These are phyloP conservation scores for Cygnus atratus DNA, from an alignment of 2,113 vertebrate species.

Conservation along the genomic window DNA sequence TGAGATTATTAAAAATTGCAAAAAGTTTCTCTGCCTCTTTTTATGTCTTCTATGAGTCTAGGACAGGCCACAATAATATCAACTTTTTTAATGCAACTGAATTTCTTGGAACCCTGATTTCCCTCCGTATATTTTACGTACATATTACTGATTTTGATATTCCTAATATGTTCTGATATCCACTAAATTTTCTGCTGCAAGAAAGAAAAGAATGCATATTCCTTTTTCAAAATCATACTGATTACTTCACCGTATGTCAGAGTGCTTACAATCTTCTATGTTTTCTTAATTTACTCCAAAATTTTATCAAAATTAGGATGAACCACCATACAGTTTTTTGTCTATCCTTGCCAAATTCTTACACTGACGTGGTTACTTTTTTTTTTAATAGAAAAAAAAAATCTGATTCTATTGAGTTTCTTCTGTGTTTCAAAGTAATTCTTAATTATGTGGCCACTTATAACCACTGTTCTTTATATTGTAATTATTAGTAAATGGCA, in stretches of 20 bases:
- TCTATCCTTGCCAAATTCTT: not conserved
- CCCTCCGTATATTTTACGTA: not conserved
- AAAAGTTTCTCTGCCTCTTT: slow-evolving; percentile 28
- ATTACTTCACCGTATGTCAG: not conserved
- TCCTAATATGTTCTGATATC: not conserved
- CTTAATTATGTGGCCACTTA: not conserved
- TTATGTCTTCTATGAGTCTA: slow-evolving; percentile 13
- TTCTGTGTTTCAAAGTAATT: not conserved
- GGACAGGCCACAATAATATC: not conserved
- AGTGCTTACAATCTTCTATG: not conserved
- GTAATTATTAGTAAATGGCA: not conserved
- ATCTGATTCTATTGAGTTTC: not conserved
- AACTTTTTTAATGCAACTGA: not conserved
- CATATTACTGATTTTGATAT: not conserved
- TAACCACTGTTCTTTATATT: not conserved
- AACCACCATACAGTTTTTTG: not conserved
- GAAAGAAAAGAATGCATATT: not conserved
- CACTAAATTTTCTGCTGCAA: not conserved
- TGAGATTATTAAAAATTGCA: not conserved
- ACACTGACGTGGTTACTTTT: not conserved
- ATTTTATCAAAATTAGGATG: not conserved
- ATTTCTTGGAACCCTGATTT: not conserved
- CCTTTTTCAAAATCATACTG: not conserved
- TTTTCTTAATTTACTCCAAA: not conserved
- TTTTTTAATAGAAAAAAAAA: not conserved